Conservation (phyloP, 1,140 invertebrate species). For the Homarus americanus region DNA sequence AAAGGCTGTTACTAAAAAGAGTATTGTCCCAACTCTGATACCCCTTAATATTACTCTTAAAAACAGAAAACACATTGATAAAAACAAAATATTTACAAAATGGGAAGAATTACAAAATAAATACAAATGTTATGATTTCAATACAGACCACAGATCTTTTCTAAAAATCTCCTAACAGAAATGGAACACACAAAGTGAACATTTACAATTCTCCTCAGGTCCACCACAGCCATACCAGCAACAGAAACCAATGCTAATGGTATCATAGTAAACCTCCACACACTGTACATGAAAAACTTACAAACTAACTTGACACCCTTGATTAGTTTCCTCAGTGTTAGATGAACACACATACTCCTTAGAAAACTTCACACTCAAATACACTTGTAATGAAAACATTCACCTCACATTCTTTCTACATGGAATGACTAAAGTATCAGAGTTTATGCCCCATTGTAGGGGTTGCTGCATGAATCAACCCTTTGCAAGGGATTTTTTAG, state of each 20-base stretch:
- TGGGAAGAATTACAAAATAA: not conserved
- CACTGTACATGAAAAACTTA: slow-evolving; percentile 38
- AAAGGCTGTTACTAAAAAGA: no score
- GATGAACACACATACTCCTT: slow-evolving; percentile 15
- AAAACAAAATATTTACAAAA: not conserved
- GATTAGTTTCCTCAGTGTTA: slow-evolving; percentile 50
- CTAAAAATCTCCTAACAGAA: not conserved
- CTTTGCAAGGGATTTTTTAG: slow-evolving; percentile 13
- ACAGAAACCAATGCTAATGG: slow-evolving; percentile 30
- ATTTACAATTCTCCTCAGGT: not conserved
- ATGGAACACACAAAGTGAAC: slow-evolving; percentile 2
- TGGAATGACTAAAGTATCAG: slow-evolving; percentile 53
- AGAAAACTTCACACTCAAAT: slow-evolving; percentile 12
- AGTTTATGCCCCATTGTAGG: not conserved
- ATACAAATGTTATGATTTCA: not conserved
- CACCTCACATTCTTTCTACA: slow-evolving; percentile 16
- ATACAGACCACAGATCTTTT: not conserved
- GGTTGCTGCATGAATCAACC: not conserved
- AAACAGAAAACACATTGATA: not conserved
- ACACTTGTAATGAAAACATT: slow-evolving; percentile 13
- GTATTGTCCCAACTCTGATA: no score
- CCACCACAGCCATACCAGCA: slow-evolving; percentile 19
- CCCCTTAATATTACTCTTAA: no score
- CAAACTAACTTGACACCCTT: slow-evolving; percentile 54
- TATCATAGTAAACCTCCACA: slow-evolving; percentile 25